Base-by-base conservation (phyloP, 2,888 invertebrate species). In the Poecilobothrus nobilitatus region DNA sequence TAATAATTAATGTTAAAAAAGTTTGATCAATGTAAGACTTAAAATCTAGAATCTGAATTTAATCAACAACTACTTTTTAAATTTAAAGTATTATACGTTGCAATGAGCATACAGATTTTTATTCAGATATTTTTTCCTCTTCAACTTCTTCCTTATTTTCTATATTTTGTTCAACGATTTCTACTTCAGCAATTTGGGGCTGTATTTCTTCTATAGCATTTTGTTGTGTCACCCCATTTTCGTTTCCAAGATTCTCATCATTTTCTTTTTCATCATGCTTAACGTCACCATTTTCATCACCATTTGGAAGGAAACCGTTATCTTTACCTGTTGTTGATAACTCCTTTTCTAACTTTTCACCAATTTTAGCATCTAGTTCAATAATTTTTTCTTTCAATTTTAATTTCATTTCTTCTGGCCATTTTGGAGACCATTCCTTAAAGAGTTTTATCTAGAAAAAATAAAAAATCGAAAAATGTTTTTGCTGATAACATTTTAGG, bases 401-500 rank as follows among this genome's bases (percentile, higher is more conserved):
- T 61, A 89, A 88, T 76, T 88, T 89, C 72, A 91, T 89, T 71
- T 89, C 89, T 65, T 86, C 84, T 8, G 87, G 86, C 94, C 94
- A 94, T 74, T 88, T 88, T 20, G 88, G 86, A 75, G 88, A 89
- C 94, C 94, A 94, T 81, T 93, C 91, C 75, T 89, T 88, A 76
- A 93, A 93, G 64, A 94, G 81, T 82, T 94, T 93, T 66, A 90
- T 87, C 90, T 90, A 79, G 71, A 82, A 80, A 66, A 66, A n/a
- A 44, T 27, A 27, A 27, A 5, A 4, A 27, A 5, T 27, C 27
- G 5, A n/a, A 15, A 37, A 61, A 41, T 15, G 18, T 20, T 68
- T n/a, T n/a, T n/a, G n/a, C n/a, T 37, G 12, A 37, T 10, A 37
- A 37, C n/a, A n/a, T n/a, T 10, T 37, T 37, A 8, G 4, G 37